phyloP scores from a whole-genome alignment of 2,888 invertebrate species.

The Magallana nippona region DNA sequence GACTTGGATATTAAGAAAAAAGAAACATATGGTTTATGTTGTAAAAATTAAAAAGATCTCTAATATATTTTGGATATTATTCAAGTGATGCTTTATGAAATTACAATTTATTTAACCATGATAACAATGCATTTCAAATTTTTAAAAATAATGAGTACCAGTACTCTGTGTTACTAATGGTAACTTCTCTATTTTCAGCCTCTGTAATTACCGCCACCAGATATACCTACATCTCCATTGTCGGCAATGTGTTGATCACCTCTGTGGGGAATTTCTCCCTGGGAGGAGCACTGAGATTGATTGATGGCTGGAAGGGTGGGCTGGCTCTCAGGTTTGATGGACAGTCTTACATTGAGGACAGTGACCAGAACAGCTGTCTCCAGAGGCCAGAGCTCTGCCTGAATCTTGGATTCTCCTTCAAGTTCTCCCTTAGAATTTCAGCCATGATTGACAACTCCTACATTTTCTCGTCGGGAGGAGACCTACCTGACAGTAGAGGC shows the following conservation, averaged over 20 bases:
- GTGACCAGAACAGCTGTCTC: slow-evolving; percentile 51
- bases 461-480: slow-evolving; percentile 58
- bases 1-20: no score
- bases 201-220: slow-evolving; percentile 26
- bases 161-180: no score
- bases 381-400: slow-evolving; percentile 56
- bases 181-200: slow-evolving; percentile 20
- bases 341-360: slow-evolving; percentile 20
- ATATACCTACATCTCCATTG: slow-evolving; percentile 38
- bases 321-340: slow-evolving; percentile 43
- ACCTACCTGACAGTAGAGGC: slow-evolving; percentile 51
- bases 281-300: slow-evolving; percentile 6
- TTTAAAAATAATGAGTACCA: no score
- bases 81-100: not conserved
- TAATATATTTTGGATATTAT: no score
- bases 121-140: no score
- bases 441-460: slow-evolving; percentile 55
- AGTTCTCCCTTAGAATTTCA: slow-evolving; percentile 52
- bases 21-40: no score
- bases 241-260: slow-evolving; percentile 3
- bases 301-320: slow-evolving; percentile 47
- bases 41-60: no score
- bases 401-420: slow-evolving; percentile 54
- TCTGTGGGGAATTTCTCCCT: slow-evolving; percentile 23
- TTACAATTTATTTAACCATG: no score